Base-by-base conservation (phyloP, 2,888 invertebrate genomes). In the Cyclophora albipunctata region DNA sequence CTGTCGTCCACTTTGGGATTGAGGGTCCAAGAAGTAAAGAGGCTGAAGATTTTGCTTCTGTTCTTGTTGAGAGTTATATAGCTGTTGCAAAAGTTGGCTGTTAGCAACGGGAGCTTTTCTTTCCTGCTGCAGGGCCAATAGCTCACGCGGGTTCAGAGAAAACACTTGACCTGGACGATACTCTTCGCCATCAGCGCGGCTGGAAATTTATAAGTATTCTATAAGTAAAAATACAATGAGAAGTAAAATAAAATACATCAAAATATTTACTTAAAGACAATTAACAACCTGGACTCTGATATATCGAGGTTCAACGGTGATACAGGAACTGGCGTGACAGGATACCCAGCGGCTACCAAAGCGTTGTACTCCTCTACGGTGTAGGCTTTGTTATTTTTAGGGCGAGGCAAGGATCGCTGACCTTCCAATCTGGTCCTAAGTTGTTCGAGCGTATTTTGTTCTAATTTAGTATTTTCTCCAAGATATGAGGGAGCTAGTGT, bases 101-200 rank as follows among this genome's bases (percentile, higher is more conserved):
- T 68, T 74, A 3, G 71, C 54, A 2, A 81, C 57, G 0, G 86
- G 86, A 0, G 84, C 78, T 52, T 86, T 83, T 35, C 88, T 69
- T 58, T 87, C 85, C 3, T 79, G 85, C 56, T 88, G 87, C 34
- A 88, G 63, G 2, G 86, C 88, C 42, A 88, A 52, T 2, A 88
- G 67, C 51, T 88, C 88, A 55, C 78, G 84, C 1, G 78, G 57
- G 60, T 87, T 85, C 4, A 88, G 66, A 0, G 87, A 87, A 58
- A 78, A 81, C 51, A 88, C 88, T 60, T 88, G 88, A 2, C 88
- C 88, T 4, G 86, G 88, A 1, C 86, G 80, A 60, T 88, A 88
- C 54, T 84, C 74, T 52, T 84, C 77, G 6, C 58, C 45, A 7
- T 77, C 74, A n/a, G 67, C 59, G 50, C 81, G 79, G 57, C 75